Percentiles rank a stretch among this genome's conserved stretches.
These are phyloP conservation scores for Diaprepes abbreviatus DNA, from an alignment of 2,888 invertebrate species.

Conservation along the genomic window DNA sequence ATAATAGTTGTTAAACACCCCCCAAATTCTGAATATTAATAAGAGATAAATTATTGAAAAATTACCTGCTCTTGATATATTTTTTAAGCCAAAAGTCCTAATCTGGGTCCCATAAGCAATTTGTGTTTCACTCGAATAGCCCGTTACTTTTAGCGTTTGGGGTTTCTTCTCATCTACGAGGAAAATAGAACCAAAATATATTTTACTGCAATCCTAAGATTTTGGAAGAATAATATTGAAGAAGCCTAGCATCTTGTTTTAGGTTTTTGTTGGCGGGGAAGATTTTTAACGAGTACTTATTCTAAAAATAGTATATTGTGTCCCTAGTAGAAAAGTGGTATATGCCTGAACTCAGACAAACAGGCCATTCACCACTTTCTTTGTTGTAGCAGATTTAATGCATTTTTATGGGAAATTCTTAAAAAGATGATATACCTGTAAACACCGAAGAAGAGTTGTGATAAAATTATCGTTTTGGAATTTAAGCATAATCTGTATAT, in stretches of 20 bases:
- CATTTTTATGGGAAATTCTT: too few species aligned
- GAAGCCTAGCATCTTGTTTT: not conserved
- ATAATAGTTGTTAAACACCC: too few species aligned
- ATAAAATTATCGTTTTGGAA: too few species aligned
- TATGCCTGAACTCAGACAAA: too few species aligned
- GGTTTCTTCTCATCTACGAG: not conserved
- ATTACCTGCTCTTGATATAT: constrained; percentile 3
- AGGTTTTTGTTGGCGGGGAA: not conserved
- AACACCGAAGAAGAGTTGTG: too few species aligned
- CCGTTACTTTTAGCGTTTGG: not conserved
- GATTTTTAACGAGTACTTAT: not conserved
- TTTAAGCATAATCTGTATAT: too few species aligned
- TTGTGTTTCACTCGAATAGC: not conserved
- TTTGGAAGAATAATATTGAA: not conserved
- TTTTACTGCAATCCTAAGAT: not conserved
- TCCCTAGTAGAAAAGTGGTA: too few species aligned
- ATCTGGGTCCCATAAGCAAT: not conserved
- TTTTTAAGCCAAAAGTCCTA: not conserved
- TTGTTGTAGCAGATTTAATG: too few species aligned
- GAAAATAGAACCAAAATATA: not conserved
- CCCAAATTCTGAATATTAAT: too few species aligned
- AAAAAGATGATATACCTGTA: too few species aligned
- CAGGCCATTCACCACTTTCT: too few species aligned
- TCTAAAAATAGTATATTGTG: too few species aligned
- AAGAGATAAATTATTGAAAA: not conserved